Base-by-base conservation (phyloP, 2,113 vertebrate genomes). In the Oriolus oriolus region DNA sequence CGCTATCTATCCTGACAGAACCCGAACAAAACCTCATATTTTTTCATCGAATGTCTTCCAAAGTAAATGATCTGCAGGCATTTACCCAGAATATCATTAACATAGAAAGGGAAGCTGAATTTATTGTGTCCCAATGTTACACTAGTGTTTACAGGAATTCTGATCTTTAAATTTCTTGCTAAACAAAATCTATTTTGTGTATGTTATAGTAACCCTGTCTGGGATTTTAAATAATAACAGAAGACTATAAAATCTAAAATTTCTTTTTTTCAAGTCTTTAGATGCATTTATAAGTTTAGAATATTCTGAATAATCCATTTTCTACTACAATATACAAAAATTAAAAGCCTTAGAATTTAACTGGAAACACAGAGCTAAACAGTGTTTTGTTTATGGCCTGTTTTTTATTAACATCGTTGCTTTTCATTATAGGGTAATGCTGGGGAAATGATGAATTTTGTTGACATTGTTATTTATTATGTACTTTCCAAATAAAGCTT, bases 221-320 rank as follows among this genome's bases (percentile, higher is more conserved):
- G 92, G 75, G 91, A 93, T 65, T 95, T 87, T 92, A 94, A 97
- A 59, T 94, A 90, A 95, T 92, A 97, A 96, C 83, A 97, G 94
- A 91, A 66, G 87, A 85, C 95, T 95, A 90, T 96, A 97, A 97
- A 96, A 87, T 61, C 60, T 45, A 82, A 80, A 95, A 95, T 84
- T 85, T 93, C 16, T 84, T 82, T 96, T 57, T 93, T 81, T 90
- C 85, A 56, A 91, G 64, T 97, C 92, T 87, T 96, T 97, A 96
- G 81, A 95, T 96, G 78, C 88, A 79, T 97, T 97, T 97, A 96
- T 95, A 89, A 91, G 90, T 90, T 93, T 87, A 93, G 77, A 95
- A 86, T 94, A 96, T 96, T 96, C 81, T 88, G 33, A 92, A 73
- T 64, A 85, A 57, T 96, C 60, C 14, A 28, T 94, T 93, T 97